Percentiles rank a stretch among this genome's conserved stretches.
phyloP scores from a whole-genome alignment of 2,888 invertebrate species.

The Nephrotoma flavescens region DNA sequence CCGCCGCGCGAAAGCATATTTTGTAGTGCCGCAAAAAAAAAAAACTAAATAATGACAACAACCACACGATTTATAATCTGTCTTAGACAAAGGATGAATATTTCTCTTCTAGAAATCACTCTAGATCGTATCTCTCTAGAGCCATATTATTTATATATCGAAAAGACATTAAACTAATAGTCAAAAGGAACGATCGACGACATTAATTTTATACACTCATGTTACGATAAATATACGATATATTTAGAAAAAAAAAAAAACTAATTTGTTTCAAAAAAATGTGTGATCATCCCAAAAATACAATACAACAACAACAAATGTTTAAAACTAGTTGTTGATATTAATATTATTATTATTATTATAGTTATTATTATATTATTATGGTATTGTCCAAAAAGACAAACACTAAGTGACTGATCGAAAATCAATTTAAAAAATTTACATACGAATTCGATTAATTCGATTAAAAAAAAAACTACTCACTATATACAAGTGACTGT shows the following conservation, averaged over 20 bases:
- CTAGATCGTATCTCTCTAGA: not conserved
- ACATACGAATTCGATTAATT: not conserved
- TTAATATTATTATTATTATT: not conserved
- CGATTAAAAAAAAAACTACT: not conserved
- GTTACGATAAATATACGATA: not conserved
- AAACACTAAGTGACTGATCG: not conserved
- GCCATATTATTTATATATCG: not conserved
- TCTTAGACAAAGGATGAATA: not conserved
- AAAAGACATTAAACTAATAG: not conserved
- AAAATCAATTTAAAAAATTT: slow-evolving; percentile 2
- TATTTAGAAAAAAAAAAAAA: not conserved
- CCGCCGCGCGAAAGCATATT: not conserved
- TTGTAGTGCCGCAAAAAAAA: not conserved
- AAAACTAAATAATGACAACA: not conserved
- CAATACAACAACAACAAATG: not conserved
- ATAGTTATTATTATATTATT: not conserved
- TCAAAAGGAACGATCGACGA: not conserved
- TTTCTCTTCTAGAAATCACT: not conserved
- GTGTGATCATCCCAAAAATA: not conserved
- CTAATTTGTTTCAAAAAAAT: not conserved
- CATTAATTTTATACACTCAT: not conserved
- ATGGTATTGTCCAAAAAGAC: not conserved
- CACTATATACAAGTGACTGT: not conserved
- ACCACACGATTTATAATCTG: not conserved
- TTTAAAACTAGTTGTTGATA: not conserved